Evolutionary conservation across 2,797 vertebrate genomes (phyloP), one percentile per base, ranked within the genome.

Genomic region (Pseudomugil gertrudae): DNA sequence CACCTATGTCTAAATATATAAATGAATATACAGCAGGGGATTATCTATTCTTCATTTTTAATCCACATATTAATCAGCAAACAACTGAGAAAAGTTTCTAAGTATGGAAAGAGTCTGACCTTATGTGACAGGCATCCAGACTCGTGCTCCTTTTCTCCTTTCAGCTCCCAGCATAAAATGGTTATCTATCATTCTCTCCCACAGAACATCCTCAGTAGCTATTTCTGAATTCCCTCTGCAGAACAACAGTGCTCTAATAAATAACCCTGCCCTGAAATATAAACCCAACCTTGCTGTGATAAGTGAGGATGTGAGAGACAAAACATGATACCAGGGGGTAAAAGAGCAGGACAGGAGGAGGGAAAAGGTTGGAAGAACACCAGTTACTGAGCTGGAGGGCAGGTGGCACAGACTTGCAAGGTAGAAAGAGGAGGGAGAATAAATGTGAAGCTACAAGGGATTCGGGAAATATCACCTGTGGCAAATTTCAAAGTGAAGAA

Each of bases 361-460:
- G 53, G 75, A 57, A 48, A 3, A 61, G 66, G 73, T 33, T 62
- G 64, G 66, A 65, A 59, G 63, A 72, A 21, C 57, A 33, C 51
- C 45, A 24, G 57, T 57, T 74, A 67, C 21, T 9, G 27, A 50
- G 47, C 71, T 6, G 6, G 23, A 43, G 68, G 68, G 52, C 62
- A 50, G 60, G 32, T 47, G 54, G 59, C 69, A 57, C 15, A 26
- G 24, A 29, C 56, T 19, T 19, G 30, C 45, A 63, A 58, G 60
- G 55, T 55, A 50, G 30, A 69, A 57, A 63, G 59, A 77, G 32
- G 64, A 26, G 30, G 10, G 32, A 63, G 45, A 75, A 63, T 62
- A 55, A 71, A 81, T 53, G 53, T 38, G 61, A 78, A 65, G 66
- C 78, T 57, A 36, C 52, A 47, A 53, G 76, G 32, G 59, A 78